A percentile compares a stretch with the other conserved stretches of the same genome.
These are phyloP conservation scores for Morinoia aosen DNA, from an alignment of 2,888 invertebrate species.

Conservation along the genomic window DNA sequence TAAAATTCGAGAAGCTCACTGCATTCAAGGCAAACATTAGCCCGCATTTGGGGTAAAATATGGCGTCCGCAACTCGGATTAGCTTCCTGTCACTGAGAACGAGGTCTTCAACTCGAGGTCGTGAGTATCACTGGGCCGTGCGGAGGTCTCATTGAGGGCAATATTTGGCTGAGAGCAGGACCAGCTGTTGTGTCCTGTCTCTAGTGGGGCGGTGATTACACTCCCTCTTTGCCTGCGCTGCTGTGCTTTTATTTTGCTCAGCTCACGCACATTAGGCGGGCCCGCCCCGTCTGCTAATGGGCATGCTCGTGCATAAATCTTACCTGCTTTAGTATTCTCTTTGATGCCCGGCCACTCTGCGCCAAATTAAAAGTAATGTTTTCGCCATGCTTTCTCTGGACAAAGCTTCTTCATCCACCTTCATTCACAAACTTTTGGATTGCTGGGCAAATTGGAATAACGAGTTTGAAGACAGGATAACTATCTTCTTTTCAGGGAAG, in stretches of 20 bases:
- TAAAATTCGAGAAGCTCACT: neutral
- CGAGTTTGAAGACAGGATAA: neutral
- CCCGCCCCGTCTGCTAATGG: neutral
- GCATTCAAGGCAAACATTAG: neutral
- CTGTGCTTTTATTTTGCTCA: neutral
- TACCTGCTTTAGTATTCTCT: constrained; percentile 19
- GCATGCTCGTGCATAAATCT: constrained; percentile 7
- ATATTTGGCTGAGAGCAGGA: neutral
- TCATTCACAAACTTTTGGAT: neutral
- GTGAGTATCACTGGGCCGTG: neutral
- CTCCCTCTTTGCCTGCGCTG: neutral
- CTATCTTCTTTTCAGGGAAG: neutral
- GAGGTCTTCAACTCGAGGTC: neutral
- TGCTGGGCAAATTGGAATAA: neutral
- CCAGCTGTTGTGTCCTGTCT: neutral
- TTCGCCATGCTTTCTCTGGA: neutral
- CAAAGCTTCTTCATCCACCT: neutral
- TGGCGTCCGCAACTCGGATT: neutral
- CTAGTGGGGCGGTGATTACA: neutral
- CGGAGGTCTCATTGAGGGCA: neutral
- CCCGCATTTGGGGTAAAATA: neutral
- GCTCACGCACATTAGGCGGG: constrained; percentile 19
- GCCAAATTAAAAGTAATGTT: constrained; percentile 44
- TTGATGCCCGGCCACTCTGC: neutral
- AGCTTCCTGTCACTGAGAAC: neutral